Conservation (phyloP, 2,113 vertebrate species). For the Phycodurus eques region DNA sequence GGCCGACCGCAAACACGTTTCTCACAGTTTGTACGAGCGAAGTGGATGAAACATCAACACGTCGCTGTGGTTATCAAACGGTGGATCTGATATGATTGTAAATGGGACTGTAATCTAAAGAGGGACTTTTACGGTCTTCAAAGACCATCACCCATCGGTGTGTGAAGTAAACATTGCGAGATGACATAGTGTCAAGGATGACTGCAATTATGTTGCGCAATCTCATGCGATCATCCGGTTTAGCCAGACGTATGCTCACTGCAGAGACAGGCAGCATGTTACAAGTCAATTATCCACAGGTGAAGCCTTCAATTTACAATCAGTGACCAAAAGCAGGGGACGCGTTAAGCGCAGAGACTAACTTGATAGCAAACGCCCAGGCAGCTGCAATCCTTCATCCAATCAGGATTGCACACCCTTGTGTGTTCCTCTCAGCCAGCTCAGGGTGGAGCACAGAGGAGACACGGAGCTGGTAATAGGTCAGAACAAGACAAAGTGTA, state of each 20-base stretch:
- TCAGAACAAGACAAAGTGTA: constrained; percentile 23
- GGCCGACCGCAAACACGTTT: constrained; percentile 29
- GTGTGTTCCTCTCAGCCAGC: constrained; percentile 18
- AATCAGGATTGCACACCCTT: constrained; percentile 18
- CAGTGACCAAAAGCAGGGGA: neutral
- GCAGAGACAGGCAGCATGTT: neutral
- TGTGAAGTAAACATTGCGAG: constrained; percentile 11
- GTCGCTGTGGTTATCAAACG: constrained; percentile 33
- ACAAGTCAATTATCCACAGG: neutral
- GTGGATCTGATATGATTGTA: constrained; percentile 37
- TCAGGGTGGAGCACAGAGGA: neutral
- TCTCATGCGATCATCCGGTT: neutral
- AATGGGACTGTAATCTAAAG: constrained; percentile 26
- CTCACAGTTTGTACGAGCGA: constrained; percentile 22
- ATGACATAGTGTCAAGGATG: neutral
- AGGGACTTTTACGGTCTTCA: constrained; percentile 45
- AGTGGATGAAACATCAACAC: constrained; percentile 55
- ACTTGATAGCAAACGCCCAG: constrained; percentile 8
- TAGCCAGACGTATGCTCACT: neutral
- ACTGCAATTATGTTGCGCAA: neutral
- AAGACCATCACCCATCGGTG: constrained; percentile 2
- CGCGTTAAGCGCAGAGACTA: neutral
- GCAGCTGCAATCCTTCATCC: constrained; percentile 36
- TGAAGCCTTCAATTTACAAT: constrained; percentile 13
- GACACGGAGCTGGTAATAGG: constrained; percentile 21